phyloP scores from a whole-genome alignment of 35 echinoderm and acorn worm species.

The Patiria miniata region DNA sequence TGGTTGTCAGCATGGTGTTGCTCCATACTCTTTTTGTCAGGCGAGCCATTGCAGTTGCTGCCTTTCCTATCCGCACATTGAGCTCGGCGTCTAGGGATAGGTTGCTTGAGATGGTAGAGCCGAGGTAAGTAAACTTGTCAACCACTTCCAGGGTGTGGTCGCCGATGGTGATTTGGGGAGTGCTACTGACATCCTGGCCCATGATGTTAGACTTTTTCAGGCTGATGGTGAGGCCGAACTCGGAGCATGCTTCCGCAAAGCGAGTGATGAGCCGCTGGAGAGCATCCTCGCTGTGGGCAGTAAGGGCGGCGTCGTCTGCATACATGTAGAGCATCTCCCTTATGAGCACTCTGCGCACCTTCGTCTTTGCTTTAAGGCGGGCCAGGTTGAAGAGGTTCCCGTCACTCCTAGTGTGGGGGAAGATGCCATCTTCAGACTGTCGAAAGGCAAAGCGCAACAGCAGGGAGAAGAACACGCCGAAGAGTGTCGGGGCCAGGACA shows the following conservation, averaged over 20 bases:
- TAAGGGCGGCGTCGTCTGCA: conserved; percentile 39
- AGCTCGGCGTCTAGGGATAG: conserved; percentile 52
- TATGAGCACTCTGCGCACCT: conserved; percentile 31
- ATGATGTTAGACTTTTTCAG: no score
- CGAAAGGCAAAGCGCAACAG: not conserved
- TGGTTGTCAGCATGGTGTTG: conserved; percentile 38
- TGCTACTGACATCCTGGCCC: not conserved
- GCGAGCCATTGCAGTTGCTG: conserved; percentile 28
- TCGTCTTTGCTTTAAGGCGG: conserved; percentile 49
- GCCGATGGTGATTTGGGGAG: conserved; percentile 33
- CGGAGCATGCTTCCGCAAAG: conserved; percentile 43
- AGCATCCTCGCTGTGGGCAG: conserved; percentile 17
- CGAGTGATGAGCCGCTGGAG: conserved; percentile 44
- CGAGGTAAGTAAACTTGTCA: conserved; percentile 49
- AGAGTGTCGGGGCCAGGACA: conserved; percentile 24
- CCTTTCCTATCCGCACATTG: conserved; percentile 36
- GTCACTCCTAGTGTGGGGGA: conserved; percentile 37
- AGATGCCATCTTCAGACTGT: not conserved
- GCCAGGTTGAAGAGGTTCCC: conserved; percentile 32
- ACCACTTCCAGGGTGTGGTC: not conserved
- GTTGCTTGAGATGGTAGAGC: conserved; percentile 42
- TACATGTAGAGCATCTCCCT: conserved; percentile 50
- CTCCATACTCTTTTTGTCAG: conserved; percentile 55
- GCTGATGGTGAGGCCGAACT: conserved; percentile 66
- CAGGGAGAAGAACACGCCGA: conserved; percentile 58